Evolutionary conservation across 2,113 vertebrate species (phyloP), one percentile per base, ranked within the genome.

Genomic region (Pterocles burchelli): DNA sequence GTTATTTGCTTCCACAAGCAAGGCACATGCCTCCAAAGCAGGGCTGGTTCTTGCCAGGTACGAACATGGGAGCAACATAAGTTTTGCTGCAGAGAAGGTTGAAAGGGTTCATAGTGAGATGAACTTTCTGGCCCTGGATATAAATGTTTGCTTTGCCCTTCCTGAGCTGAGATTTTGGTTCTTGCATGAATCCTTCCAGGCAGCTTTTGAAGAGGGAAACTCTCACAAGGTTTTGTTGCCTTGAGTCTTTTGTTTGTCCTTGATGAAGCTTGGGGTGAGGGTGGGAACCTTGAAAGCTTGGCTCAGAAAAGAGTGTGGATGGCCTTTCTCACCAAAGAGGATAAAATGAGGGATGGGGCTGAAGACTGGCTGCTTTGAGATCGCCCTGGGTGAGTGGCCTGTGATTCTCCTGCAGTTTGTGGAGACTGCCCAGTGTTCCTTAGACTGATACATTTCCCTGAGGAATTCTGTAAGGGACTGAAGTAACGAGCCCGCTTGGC

Each of bases 41-140:
- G 16, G 65, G 19, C 72, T 59, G 28, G 10, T 52, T 28, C 34
- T 18, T 80, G 71, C 26, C 38, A 19, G 34, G 22, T 61, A 2
- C 1, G 1, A 21, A 19, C 6, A 5, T 3, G 17, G 13, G 21
- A n/a, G 21, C 34, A 49, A 5, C 0, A 0, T 8, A 4, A 2
- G 19, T 46, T 73, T 11, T 29, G 20, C 31, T 67, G 52, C 58
- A 25, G 66, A 71, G 66, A 13, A 63, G 11, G 2, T 29, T n/a
- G 63, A 59, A 74, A 0, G 3, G 34, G 20, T 36, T 59, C 2
- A 17, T 11, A 24, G 59, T 7, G 48, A 71, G 52, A 9, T 46
- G 31, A 49, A 22, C 33, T n/a, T 55, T 58, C n/a, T 85, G 46
- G 46, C 36, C 14, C 1, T 17, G n/a, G 71, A 4, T 88, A 9